These are phyloP conservation scores for Nibea albiflora DNA, from an alignment of 2,113 vertebrate species.

Conservation along the genomic window DNA sequence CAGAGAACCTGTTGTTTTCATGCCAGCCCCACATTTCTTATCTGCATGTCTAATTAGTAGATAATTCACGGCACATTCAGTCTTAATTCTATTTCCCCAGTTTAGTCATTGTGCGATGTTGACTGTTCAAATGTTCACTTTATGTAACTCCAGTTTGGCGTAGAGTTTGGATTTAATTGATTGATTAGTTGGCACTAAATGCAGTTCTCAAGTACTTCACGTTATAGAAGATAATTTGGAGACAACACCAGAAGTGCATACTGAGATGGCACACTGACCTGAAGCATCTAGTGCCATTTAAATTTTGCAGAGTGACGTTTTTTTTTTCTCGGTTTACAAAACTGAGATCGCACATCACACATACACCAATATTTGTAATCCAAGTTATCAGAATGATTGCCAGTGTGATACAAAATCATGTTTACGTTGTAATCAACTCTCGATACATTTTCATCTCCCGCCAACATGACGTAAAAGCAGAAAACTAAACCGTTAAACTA, in stretches of 20 bases:
- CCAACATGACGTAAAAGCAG: not conserved
- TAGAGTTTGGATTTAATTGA: not conserved
- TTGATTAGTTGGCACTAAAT: not conserved
- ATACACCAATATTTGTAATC: not conserved
- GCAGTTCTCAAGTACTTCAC: not conserved
- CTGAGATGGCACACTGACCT: not conserved
- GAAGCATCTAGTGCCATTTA: not conserved
- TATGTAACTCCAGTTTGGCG: too few species aligned
- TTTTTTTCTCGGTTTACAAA: not conserved
- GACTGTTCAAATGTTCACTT: not conserved
- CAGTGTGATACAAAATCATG: too few species aligned
- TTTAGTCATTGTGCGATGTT: not conserved
- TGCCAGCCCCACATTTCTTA: not conserved
- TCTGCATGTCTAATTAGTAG: not conserved
- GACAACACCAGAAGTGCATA: not conserved
- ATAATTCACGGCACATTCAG: not conserved
- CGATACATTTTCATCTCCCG: not conserved
- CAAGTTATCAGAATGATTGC: not conserved
- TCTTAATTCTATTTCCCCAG: not conserved
- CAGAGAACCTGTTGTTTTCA: conserved; percentile 41
- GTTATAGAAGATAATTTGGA: too few species aligned
- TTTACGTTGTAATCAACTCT: not conserved
- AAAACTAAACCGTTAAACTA: not conserved
- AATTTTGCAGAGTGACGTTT: not conserved
- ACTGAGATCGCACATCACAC: not conserved